Percentiles rank a stretch among this genome's conserved stretches.
These are phyloP conservation scores for Tonatia bakeri DNA, from an alignment of 2,113 vertebrate species.

Conservation along the genomic window DNA sequence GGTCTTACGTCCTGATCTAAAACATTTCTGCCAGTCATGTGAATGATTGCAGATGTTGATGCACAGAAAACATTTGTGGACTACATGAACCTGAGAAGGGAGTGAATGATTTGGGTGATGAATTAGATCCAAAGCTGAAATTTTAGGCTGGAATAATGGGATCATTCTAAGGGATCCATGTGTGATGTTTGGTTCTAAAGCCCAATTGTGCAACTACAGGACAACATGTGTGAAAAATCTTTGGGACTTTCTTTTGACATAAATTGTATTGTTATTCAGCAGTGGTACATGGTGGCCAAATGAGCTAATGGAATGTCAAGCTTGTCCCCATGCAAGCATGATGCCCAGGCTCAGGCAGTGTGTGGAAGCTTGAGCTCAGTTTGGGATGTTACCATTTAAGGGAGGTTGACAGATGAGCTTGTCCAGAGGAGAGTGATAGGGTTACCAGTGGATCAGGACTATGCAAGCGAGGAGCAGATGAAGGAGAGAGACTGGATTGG, in stretches of 20 bases:
- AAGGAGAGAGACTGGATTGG: neutral
- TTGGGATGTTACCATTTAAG: neutral
- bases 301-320: neutral
- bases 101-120: slow-evolving; percentile 8
- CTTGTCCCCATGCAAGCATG: neutral
- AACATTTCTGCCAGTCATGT: slow-evolving; percentile 15
- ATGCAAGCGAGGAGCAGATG: neutral
- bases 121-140: slow-evolving; percentile 19
- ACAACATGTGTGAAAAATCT: slow-evolving; percentile 14
- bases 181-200: neutral
- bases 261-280: neutral
- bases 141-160: slow-evolving; percentile 6
- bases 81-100: neutral
- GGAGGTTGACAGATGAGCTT: neutral
- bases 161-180: neutral
- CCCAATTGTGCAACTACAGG: neutral
- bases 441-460: neutral
- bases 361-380: neutral
- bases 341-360: neutral
- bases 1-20: neutral
- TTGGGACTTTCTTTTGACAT: neutral
- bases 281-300: neutral
- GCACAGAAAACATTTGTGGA: neutral
- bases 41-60: slow-evolving; percentile 34
- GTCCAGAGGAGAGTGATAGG: neutral